Conservation (phyloP, 2,113 vertebrate genomes). For the Pedetes capensis region DNA sequence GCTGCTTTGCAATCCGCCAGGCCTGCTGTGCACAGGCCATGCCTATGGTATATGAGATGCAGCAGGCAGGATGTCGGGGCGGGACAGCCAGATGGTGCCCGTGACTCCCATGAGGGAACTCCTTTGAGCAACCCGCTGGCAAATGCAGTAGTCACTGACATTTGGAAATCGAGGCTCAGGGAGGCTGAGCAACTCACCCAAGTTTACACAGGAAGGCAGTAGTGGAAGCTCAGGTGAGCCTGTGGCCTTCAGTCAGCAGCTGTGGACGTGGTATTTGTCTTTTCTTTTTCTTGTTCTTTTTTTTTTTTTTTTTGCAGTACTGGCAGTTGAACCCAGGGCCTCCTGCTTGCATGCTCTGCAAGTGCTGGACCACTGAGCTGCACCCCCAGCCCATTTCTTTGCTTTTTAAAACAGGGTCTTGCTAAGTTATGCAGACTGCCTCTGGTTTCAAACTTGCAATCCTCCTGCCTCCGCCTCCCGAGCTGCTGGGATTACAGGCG, state of each 20-base stretch:
- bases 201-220: not conserved
- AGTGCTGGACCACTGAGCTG: too few species aligned
- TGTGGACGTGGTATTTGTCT: not conserved
- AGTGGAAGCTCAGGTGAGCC: not conserved
- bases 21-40: not conserved
- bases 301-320: too few species aligned
- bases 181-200: not conserved
- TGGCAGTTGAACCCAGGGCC: too few species aligned
- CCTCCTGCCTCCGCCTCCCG: too few species aligned
- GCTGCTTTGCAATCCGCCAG: not conserved
- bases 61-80: rapidly evolving
- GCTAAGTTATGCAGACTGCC: too few species aligned
- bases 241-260: not conserved
- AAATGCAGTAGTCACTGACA: rapidly evolving
- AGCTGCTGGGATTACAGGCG: too few species aligned
- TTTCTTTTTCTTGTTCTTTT: too few species aligned
- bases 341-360: too few species aligned
- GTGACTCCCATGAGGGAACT: rapidly evolving
- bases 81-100: rapidly evolving
- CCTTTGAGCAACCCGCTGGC: rapidly evolving
- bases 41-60: rapidly evolving
- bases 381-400: too few species aligned
- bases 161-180: not conserved
- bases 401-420: too few species aligned
- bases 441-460: too few species aligned